Conservation (phyloP, 2,888 invertebrate genomes). For the Microchrysa polita region DNA sequence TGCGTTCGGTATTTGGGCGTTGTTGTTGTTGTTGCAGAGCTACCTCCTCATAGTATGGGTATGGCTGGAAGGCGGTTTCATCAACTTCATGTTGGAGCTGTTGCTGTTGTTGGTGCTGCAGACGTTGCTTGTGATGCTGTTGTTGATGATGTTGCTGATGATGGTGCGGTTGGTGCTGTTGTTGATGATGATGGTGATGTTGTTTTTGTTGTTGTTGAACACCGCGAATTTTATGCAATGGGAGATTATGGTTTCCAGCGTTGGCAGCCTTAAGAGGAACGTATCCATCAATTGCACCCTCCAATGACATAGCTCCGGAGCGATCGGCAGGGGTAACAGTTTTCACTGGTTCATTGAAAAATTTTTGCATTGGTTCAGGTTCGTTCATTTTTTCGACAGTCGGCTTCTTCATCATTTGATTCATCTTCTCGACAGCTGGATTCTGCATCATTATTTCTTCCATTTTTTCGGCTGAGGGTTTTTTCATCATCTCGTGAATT, state of each 20-base stretch:
- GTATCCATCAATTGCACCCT: slow-evolving; percentile 16
- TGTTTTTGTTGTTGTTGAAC: background rate
- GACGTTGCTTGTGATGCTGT: background rate
- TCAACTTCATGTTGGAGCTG: too few species aligned
- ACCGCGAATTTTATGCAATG: slow-evolving; percentile 6
- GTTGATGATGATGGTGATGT: background rate
- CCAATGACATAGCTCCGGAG: background rate
- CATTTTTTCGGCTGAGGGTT: background rate
- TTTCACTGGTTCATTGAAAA: background rate
- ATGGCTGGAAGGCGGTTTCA: too few species aligned
- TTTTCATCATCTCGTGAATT: background rate
- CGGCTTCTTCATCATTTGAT: background rate
- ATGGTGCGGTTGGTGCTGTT: background rate
- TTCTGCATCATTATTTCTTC: background rate
- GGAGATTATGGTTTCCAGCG: background rate
- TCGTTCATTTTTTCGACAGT: background rate
- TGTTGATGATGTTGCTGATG: background rate
- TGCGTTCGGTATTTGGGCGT: background rate
- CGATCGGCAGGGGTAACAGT: background rate
- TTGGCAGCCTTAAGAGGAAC: slow-evolving; percentile 22
- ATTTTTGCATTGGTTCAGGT: background rate
- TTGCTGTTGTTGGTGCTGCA: background rate
- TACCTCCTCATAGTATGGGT: background rate
- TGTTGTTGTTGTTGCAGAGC: background rate
- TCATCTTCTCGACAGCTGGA: background rate